These are phyloP conservation scores for Phaetusa simplex DNA, from an alignment of 2,113 vertebrate genomes.

Conservation along the genomic window DNA sequence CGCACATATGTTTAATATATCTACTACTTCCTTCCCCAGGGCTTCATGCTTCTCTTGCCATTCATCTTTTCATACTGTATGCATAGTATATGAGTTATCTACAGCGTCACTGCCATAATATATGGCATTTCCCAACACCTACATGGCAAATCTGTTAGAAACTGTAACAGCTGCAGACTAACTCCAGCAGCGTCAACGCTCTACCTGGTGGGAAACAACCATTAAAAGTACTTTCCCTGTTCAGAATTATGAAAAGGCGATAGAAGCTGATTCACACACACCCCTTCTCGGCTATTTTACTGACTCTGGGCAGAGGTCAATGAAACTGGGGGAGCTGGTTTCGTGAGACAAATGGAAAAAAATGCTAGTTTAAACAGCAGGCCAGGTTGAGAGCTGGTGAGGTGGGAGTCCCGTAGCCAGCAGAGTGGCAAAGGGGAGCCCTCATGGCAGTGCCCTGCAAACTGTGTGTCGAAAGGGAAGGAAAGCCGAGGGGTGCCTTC, in stretches of 20 bases:
- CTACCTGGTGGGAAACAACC: conserved; percentile 15
- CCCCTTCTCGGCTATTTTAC: neutral
- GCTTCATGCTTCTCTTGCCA: conserved; percentile 15
- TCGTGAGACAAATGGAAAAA: neutral
- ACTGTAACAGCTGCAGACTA: neutral
- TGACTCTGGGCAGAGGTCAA: neutral
- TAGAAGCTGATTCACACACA: neutral
- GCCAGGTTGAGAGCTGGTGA: neutral
- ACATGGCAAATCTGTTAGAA: conserved; percentile 28
- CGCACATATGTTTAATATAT: conserved; percentile 57
- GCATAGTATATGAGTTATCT: neutral
- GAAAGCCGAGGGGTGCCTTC: neutral
- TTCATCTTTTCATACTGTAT: conserved; percentile 32
- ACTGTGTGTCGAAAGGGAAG: neutral
- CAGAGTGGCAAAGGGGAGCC: neutral
- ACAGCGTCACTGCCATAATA: neutral
- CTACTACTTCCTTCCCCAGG: conserved; percentile 28
- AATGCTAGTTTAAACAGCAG: neutral
- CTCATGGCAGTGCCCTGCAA: neutral
- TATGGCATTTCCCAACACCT: conserved; percentile 31
- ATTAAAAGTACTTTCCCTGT: neutral
- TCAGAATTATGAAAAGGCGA: neutral
- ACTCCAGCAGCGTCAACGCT: neutral
- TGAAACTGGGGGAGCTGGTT: neutral
- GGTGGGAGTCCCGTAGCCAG: neutral